Evolutionary conservation across 2,797 vertebrate species (phyloP), one percentile per base, ranked within the genome.

Genomic region (Nothura maculosa): DNA sequence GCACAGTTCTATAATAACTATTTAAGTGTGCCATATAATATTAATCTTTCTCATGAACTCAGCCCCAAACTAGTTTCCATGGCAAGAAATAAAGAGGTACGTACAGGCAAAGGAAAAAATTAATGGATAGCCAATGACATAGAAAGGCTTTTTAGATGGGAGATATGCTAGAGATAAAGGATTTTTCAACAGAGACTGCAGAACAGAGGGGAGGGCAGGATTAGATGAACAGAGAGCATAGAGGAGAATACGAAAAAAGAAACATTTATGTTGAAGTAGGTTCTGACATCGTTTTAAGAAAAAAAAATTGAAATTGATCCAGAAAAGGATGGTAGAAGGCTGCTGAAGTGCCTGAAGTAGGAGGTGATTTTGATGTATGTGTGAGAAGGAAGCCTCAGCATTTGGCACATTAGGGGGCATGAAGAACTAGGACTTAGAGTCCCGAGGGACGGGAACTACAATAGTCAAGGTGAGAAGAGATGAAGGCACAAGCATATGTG

Each of bases 41-140:
- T 95, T 95, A 94, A 95, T 95, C 90, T 94, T 95, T 80, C 73
- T 89, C 74, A 38, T 69, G 81, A 94, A 92, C 5, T 64, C 69
- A 58, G 67, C 87, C 79, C 86, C 81, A 87, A 93, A 95, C 45
- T 75, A 92, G 66, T 93, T 96, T 95, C 93, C 86, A 92, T 93
- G 93, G 90, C 94, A 89, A 92, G 82, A 95, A 95, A 95, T 94
- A 79, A 92, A 94, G 92, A 94, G 67, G 58, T 90, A 92, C 83
- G 63, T 89, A 92, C 55, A 84, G 82, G 88, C 55, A 96, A 93
- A 87, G 73, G 70, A 87, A 92, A 92, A 94, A 93, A 96, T 92
- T 91, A 54, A 92, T 74, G 63, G 70, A 85, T 87, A 91, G 47
- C 67, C 89, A 85, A 75, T 79, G 86, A 94, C 82, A 94, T 62